Conservation (phyloP, 2,113 vertebrate genomes). For the Gallinago undulata region DNA sequence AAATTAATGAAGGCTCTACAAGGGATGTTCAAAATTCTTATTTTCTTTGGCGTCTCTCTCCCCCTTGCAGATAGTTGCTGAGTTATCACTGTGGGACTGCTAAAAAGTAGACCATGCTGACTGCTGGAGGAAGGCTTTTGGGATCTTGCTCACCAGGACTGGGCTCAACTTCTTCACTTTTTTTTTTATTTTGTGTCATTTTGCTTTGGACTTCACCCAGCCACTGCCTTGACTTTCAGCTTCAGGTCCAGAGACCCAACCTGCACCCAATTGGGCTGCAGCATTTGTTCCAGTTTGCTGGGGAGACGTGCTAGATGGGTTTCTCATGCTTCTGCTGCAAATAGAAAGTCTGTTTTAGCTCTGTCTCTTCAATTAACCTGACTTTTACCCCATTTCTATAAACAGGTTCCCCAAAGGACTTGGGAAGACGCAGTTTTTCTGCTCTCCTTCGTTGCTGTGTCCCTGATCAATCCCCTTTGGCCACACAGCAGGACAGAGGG, state of each 20-base stretch:
- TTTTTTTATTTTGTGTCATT: background rate
- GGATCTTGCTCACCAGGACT: background rate
- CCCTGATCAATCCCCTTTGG: background rate
- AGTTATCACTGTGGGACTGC: background rate
- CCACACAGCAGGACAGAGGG: background rate
- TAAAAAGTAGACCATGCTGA: background rate
- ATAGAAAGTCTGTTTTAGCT: background rate
- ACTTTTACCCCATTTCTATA: background rate
- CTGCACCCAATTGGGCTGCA: rapidly evolving
- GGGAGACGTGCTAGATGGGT: background rate
- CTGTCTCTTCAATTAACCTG: background rate
- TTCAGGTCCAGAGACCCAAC: background rate
- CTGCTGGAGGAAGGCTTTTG: background rate
- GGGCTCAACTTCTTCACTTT: background rate
- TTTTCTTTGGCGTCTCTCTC: background rate
- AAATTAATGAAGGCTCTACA: background rate
- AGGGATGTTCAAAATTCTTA: background rate
- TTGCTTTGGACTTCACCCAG: background rate
- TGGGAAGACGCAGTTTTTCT: background rate
- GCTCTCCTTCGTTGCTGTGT: background rate
- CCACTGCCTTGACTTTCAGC: background rate
- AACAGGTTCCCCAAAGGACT: background rate
- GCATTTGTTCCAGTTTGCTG: background rate
- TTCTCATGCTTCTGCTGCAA: background rate
- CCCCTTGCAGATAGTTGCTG: background rate